phyloP scores from a whole-genome alignment of 37 sponge, comb jelly and placozoan genomes.

The Eunapius fragilis region DNA sequence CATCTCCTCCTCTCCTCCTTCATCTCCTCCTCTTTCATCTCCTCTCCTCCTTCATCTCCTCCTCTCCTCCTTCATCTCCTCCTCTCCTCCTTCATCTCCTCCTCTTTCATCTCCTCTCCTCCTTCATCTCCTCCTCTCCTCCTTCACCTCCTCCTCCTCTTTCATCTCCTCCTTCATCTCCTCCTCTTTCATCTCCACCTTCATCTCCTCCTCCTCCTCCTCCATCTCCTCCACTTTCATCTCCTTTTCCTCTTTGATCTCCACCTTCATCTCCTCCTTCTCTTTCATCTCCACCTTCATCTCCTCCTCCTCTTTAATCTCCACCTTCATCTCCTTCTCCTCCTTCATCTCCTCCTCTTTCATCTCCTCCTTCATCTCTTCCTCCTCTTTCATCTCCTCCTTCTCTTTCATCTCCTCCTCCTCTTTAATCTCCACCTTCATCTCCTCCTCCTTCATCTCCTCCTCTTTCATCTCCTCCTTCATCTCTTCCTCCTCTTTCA shows the following conservation, averaged over 20 bases:
- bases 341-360: background rate
- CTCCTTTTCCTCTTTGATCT: background rate
- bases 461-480: background rate
- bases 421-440: no score
- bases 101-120: background rate
- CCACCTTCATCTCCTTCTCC: background rate
- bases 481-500: background rate
- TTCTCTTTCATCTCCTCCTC: background rate
- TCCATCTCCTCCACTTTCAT: background rate
- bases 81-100: background rate
- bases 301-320: background rate
- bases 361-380: background rate
- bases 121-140: background rate
- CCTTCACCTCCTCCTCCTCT: background rate
- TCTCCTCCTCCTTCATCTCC: background rate
- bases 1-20: background rate
- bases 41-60: background rate
- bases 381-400: background rate
- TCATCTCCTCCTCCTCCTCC: background rate
- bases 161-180: constrained; percentile 5
- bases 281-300: background rate
- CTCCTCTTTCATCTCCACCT: background rate
- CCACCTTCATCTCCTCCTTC: background rate
- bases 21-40: background rate
- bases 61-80: background rate